A percentile compares a stretch with the other conserved stretches of the same genome.
phyloP scores from a whole-genome alignment of 1,140 invertebrate species.

The Rhopalosiphum padi region DNA sequence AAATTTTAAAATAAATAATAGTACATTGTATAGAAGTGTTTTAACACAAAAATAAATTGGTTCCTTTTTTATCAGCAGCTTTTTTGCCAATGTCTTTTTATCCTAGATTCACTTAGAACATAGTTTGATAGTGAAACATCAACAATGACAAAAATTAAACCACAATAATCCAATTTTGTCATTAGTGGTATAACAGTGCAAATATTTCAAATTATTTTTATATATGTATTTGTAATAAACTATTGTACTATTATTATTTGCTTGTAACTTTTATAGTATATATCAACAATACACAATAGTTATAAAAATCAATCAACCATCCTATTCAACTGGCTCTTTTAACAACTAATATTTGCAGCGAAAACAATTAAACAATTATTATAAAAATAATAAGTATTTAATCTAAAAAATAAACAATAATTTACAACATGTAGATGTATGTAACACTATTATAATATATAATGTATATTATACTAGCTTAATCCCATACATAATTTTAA shows the following conservation, averaged over 20 bases:
- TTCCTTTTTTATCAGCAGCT: too few species aligned
- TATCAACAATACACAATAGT: background rate
- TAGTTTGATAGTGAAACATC: too few species aligned
- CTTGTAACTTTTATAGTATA: background rate
- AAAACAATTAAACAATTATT: background rate
- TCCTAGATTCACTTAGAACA: too few species aligned
- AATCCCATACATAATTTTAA: background rate
- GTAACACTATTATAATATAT: background rate
- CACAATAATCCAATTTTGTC: background rate
- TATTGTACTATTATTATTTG: background rate
- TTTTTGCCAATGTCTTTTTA: too few species aligned
- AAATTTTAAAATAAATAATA: too few species aligned
- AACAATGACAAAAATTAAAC: background rate
- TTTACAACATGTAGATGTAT: background rate
- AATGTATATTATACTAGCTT: background rate
- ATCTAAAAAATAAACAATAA: background rate
- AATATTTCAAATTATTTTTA: background rate
- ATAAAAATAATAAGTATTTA: background rate
- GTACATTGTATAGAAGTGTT: too few species aligned
- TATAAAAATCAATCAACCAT: background rate
- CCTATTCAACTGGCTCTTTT: background rate
- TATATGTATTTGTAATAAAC: background rate
- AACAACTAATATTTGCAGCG: background rate
- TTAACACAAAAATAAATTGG: too few species aligned
- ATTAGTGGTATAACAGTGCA: background rate